Conservation (phyloP, 1,140 invertebrate species). For the Laupala kohalensis region DNA sequence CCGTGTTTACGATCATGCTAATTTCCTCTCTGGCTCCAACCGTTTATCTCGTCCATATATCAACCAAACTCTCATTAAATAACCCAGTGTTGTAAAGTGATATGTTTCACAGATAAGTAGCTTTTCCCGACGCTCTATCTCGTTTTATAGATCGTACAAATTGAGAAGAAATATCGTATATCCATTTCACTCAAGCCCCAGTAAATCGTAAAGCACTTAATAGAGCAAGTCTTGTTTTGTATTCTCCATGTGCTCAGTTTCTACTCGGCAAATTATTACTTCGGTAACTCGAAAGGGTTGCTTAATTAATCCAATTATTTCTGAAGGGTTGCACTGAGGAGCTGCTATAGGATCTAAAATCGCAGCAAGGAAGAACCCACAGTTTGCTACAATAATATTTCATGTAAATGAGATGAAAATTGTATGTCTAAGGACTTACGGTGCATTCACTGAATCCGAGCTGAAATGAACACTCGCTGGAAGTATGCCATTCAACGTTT, state of each 20-base stretch:
- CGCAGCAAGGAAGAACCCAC: no score
- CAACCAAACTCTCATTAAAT: neutral
- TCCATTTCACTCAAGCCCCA: no score
- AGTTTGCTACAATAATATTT: no score
- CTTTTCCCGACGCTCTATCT: neutral
- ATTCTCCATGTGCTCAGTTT: neutral
- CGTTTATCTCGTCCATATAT: neutral
- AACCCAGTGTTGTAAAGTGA: neutral
- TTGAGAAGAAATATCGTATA: neutral
- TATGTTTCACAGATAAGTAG: neutral
- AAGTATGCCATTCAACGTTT: no score
- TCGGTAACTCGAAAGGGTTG: neutral
- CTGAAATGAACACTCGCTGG: no score
- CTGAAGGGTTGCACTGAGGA: neutral
- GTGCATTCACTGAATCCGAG: no score
- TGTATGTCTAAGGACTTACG: no score
- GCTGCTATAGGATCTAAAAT: neutral
- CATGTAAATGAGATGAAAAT: no score
- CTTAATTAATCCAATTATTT: neutral
- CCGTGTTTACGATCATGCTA: neutral
- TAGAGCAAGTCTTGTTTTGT: no score
- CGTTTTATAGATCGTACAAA: neutral
- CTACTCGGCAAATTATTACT: neutral
- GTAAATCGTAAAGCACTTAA: no score
- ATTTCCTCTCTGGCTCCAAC: neutral